These are phyloP conservation scores for Mamestra configurata DNA, from an alignment of 1,140 invertebrate species.

Conservation along the genomic window DNA sequence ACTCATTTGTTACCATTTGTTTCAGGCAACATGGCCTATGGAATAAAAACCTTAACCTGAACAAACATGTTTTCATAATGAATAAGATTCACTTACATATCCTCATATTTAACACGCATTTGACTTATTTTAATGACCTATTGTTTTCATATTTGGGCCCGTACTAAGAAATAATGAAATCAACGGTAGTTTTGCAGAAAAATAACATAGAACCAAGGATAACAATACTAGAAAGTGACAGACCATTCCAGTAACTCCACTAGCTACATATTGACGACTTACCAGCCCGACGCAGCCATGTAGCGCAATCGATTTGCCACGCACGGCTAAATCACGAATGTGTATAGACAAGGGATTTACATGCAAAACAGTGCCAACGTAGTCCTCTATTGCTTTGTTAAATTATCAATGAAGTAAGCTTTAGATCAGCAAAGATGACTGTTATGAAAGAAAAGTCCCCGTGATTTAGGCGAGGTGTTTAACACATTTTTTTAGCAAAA, in stretches of 20 bases:
- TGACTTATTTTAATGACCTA: no score
- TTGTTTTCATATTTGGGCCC: no score
- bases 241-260: neutral
- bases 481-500: no score
- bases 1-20: no score
- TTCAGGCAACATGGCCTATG: no score
- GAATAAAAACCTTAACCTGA: no score
- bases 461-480: neutral
- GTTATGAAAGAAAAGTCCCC: neutral
- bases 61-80: no score
- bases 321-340: conserved; percentile 12
- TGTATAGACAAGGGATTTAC: conserved; percentile 24
- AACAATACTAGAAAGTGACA: neutral
- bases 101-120: no score
- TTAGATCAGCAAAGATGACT: neutral
- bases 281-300: neutral
- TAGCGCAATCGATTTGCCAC: conserved; percentile 9
- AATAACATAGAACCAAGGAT: no score
- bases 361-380: conserved; percentile 13
- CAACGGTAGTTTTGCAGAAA: no score
- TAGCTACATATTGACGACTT: conserved; percentile 1
- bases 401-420: neutral
- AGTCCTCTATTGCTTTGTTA: neutral
- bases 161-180: no score
- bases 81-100: no score